Evolutionary conservation across 2,797 vertebrate species (phyloP).

Genomic region (Chaetophractus vellerosus): DNA sequence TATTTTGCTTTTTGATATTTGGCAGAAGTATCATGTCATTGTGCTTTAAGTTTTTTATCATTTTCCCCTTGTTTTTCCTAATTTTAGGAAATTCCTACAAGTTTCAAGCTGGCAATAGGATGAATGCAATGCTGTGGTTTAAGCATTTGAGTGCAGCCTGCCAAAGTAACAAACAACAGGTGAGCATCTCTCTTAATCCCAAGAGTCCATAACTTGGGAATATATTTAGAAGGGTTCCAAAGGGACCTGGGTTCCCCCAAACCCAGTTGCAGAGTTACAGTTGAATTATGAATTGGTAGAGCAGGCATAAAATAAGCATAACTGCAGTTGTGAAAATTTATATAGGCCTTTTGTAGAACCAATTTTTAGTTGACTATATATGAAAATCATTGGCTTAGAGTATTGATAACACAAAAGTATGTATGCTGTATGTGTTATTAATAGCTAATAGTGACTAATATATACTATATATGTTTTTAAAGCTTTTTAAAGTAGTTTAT

Average conservation of each 20-base stretch:
- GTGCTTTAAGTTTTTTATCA: slow-evolving; percentile 17
- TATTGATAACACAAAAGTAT: not conserved
- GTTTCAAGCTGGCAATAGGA: slow-evolving; percentile 97
- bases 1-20: not conserved
- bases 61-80: slow-evolving; percentile 64
- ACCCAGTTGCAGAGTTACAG: not conserved
- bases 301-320: not conserved
- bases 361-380: not conserved
- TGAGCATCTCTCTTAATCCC: slow-evolving; percentile 79
- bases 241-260: not conserved
- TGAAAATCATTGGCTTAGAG: slow-evolving; percentile 27
- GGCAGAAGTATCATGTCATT: not conserved
- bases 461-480: not conserved
- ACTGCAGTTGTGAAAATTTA: not conserved
- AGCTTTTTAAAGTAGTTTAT: not conserved
- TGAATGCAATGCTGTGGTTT: slow-evolving; percentile 97
- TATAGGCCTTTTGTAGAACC: not conserved
- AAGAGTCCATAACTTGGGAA: not conserved
- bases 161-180: slow-evolving; percentile 99
- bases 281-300: not conserved
- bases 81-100: slow-evolving; percentile 98
- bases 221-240: not conserved
- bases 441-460: not conserved
- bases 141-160: slow-evolving; percentile 98
- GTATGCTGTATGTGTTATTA: not conserved